Conservation (phyloP, 2,888 invertebrate genomes). For the Branchipolynoe longqiensis region DNA sequence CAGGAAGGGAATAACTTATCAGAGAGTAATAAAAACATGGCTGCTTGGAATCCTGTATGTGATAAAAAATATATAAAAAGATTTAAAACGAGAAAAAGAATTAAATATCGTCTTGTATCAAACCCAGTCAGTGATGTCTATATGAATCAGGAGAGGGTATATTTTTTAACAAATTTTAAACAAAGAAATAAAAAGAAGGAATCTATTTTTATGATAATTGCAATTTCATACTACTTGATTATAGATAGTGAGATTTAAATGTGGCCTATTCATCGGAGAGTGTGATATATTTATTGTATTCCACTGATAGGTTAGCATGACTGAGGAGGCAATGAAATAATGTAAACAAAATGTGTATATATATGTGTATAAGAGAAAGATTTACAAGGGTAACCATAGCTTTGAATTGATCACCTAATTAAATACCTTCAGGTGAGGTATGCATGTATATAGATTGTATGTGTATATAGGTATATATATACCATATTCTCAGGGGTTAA, state of each 20-base stretch:
- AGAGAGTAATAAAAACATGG: not conserved
- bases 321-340: not conserved
- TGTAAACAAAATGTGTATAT: not conserved
- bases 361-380: too few relatives aligned
- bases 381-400: too few relatives aligned
- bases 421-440: not conserved
- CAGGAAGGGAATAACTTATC: not conserved
- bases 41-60: not conserved
- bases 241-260: constrained; percentile 20
- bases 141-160: not conserved
- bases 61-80: constrained; percentile 11
- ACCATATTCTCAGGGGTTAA: too few relatives aligned
- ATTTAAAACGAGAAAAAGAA: too few relatives aligned
- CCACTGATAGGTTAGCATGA: not conserved
- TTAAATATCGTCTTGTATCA: not conserved
- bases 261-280: not conserved
- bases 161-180: too few relatives aligned
- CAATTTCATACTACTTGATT: constrained; percentile 9
- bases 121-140: not conserved
- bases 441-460: not conserved
- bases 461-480: too few relatives aligned
- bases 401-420: too few relatives aligned
- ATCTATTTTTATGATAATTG: constrained; percentile 31
- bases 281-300: constrained; percentile 33
- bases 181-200: too few relatives aligned